Evolutionary conservation across 2,113 vertebrate species (phyloP), one percentile per base, ranked within the genome.

Genomic region (Theropithecus gelada): DNA sequence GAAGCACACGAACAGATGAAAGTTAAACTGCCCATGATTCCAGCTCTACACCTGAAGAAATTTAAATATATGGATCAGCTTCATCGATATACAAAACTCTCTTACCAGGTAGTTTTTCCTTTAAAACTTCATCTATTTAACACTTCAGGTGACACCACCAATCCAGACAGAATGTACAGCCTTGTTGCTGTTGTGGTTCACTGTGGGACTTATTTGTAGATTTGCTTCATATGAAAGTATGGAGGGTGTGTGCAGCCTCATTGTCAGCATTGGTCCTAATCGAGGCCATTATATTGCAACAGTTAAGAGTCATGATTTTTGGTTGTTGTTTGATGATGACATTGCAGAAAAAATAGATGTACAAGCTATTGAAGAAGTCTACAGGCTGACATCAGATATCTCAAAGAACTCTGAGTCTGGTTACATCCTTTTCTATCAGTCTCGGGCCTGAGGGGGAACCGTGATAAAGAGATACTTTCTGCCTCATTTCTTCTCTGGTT

Each of bases 361-460:
- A 98, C 99, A 99, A 99, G 99, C 99, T 98, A 99, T 99, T 98
- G 99, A 99, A 98, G 99, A 99, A 98, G 99, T 99, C 99, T 99
- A 99, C 94, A 99, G 99, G 98, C 99, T 99, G 98, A 99, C 99
- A n/a, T 99, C 99, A 73, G 99, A 99, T 97, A 99, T 99, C 98
- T 99, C 99, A 68, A 99, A 99, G 98, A 99, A 99, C 98, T 99
- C 99, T 52, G 99, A 99, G 94, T 99, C 99, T 97, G 99, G 99
- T 93, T 99, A 99, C 98, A 99, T 99, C 97, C 99, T 99, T 98
- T 99, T 99, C 98, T 99, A 99, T 98, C 99, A 99, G 98, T 99
- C 99, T 97, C 99, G 99, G 75, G 99, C 99, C 96, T 99, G 98
- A 99, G 90, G 64, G 92, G 48, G 89, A 97, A 85, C 96, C 76